Base-by-base conservation (phyloP, 53 echinoderm and acorn worm genomes). In the Echinometra lucunter region DNA sequence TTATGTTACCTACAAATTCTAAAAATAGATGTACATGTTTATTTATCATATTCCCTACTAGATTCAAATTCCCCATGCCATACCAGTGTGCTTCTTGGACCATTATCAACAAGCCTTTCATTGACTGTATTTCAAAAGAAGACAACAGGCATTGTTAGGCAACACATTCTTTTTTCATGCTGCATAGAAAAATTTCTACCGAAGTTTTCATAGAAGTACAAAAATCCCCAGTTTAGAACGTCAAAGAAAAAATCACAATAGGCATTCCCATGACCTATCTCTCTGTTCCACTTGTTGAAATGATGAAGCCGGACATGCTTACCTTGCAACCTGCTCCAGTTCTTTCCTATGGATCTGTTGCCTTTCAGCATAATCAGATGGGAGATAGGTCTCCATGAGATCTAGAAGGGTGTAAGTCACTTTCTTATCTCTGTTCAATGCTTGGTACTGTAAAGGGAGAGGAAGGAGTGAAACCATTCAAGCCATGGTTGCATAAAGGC, bases 251-350 rank as follows among this genome's bases (percentile, higher is more conserved):
- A 57, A 11, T 57, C 13, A 57, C 57, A 57, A 57, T 57, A 9
- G 57, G 13, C 57, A 11, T 57, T 1, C 57, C 13, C 13, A 1
- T 16, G 13, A 57, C 17, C 17, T 57, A 57, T 74, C 74, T 5
- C 3, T 25, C 5, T 83, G 6, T 44, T 6, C 58, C 44, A n/a
- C n/a, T n/a, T n/a, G n/a, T 32, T 56, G 35, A 55, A 8, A 10
- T 57, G 27, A 78, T 78, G 16, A 40, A 72, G 30, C 40, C 25
- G 19, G 44, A 12, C 13, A 74, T 27, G 58, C 95, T 90, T 72
- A 97, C 97, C 96, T 96, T 18, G 96, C 95, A 37, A 97, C 91
- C 37, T 94, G 57, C 40, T 96, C 96, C 90, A 97, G 74, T 57
- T 97, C 96, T 56, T 95, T 87, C 44, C 58, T 88, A 66, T 97